Conservation (phyloP, 2,888 invertebrate genomes). For the Torymus auratus region DNA sequence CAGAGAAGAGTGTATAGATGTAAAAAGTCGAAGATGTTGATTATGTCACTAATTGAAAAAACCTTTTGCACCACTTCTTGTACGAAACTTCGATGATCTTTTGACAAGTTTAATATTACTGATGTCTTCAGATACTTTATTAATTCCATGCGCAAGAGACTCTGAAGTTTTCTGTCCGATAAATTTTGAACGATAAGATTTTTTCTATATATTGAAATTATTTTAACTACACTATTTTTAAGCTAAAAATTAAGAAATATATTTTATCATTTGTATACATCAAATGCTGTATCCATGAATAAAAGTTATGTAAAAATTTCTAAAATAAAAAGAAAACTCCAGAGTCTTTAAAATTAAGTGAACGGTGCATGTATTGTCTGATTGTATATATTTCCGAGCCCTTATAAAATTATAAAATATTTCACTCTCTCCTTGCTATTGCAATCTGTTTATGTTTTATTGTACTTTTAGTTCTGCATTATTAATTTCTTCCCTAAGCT, state of each 20-base stretch:
- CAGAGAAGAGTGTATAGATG: constrained; percentile 59
- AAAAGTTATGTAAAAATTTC: not conserved
- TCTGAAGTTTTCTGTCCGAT: constrained; percentile 45
- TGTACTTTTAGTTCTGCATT: constrained; percentile 18
- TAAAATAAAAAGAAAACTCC: constrained; percentile 38
- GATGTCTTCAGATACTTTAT: constrained; percentile 56
- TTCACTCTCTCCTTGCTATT: constrained; percentile 54
- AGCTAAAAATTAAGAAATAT: not conserved
- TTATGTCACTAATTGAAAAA: constrained; percentile 58
- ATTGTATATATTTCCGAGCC: constrained; percentile 59
- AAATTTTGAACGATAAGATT: too few relatives aligned
- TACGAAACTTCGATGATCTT: constrained; percentile 59
- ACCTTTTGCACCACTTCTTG: constrained; percentile 60
- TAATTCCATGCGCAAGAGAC: constrained; percentile 52
- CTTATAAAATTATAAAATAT: constrained; percentile 55
- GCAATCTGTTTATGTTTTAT: constrained; percentile 47
- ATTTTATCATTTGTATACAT: not conserved
- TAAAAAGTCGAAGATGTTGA: constrained; percentile 59
- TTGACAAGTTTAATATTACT: constrained; percentile 56
- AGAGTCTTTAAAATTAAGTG: constrained; percentile 48
- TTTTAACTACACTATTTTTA: not conserved
- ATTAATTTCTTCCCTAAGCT: not conserved
- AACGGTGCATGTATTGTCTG: constrained; percentile 56
- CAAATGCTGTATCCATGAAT: constrained; percentile 5
- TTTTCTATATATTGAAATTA: too few relatives aligned